These are phyloP conservation scores for Pollenia amentaria DNA, from an alignment of 2,888 invertebrate genomes.

Conservation along the genomic window DNA sequence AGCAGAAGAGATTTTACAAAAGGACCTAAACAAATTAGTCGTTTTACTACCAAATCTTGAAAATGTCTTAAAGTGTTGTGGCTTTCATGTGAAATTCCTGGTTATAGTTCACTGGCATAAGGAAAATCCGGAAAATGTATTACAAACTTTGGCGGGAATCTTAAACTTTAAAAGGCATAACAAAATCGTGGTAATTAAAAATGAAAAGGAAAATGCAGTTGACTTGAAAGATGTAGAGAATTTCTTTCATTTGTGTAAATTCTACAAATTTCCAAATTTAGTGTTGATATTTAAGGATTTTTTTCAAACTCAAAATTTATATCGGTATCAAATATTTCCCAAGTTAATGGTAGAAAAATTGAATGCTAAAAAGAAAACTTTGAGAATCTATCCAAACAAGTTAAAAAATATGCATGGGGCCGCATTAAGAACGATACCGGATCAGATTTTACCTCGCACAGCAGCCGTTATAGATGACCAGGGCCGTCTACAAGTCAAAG, in stretches of 20 bases:
- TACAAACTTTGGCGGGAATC: neutral
- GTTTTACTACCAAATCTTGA: neutral
- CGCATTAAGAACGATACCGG: conserved; percentile 40
- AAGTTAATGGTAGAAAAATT: neutral
- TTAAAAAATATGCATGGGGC: conserved; percentile 49
- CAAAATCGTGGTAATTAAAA: conserved; percentile 46
- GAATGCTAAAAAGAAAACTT: neutral
- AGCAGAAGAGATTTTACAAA: conserved; percentile 28
- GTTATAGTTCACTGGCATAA: conserved; percentile 39
- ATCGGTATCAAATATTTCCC: conserved; percentile 59
- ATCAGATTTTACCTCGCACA: conserved; percentile 55
- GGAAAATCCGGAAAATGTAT: neutral
- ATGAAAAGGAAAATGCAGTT: neutral
- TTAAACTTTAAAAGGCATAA: conserved; percentile 41
- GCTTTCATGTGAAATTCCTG: neutral
- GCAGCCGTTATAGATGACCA: conserved; percentile 9
- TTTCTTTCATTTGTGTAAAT: conserved; percentile 29
- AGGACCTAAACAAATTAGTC: conserved; percentile 7
- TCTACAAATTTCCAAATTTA: conserved; percentile 52
- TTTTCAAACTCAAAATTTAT: conserved; percentile 26
- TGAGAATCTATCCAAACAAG: conserved; percentile 49
- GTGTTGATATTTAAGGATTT: conserved; percentile 55
- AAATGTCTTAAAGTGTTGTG: neutral
- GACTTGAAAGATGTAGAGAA: neutral
- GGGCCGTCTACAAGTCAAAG: conserved; percentile 17